A percentile compares a stretch with the other conserved stretches of the same genome.
Conservation (phyloP, 2,888 invertebrate genomes). For the Nomada fucata region DNA sequence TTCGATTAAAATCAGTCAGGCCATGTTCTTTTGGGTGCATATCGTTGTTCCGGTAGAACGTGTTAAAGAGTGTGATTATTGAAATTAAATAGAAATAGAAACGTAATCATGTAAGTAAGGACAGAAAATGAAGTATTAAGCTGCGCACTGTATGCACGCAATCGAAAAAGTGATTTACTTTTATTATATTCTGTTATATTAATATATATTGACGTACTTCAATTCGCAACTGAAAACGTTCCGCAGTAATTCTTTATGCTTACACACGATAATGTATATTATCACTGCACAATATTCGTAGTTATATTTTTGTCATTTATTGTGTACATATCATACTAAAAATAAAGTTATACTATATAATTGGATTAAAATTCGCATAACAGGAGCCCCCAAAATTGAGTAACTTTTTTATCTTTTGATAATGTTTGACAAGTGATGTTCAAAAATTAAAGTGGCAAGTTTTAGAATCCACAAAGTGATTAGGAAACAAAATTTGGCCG, state of each 20-base stretch:
- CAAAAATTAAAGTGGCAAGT: no score
- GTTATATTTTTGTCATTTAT: no score
- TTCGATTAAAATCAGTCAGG: constrained; percentile 1
- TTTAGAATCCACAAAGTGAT: no score
- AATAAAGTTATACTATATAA: no score
- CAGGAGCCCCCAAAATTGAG: no score
- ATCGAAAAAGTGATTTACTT: constrained; percentile 4
- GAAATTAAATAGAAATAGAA: constrained; percentile 76
- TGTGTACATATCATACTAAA: no score
- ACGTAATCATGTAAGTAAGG: constrained; percentile 73
- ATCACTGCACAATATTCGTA: background rate
- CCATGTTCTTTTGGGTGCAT: constrained; percentile 77
- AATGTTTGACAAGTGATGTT: no score
- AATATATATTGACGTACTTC: background rate
- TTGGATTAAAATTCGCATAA: no score
- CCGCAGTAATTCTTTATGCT: background rate
- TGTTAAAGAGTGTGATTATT: constrained; percentile 77
- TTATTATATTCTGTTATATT: background rate
- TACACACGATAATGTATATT: background rate
- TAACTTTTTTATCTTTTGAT: no score
- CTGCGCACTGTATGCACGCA: background rate
- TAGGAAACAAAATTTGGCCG: no score
- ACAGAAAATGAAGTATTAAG: background rate
- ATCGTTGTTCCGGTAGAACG: constrained; percentile 79
- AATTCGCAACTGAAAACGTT: background rate